These are phyloP conservation scores for Pyrgilauda ruficollis DNA, from an alignment of 2,113 vertebrate species.

Conservation along the genomic window DNA sequence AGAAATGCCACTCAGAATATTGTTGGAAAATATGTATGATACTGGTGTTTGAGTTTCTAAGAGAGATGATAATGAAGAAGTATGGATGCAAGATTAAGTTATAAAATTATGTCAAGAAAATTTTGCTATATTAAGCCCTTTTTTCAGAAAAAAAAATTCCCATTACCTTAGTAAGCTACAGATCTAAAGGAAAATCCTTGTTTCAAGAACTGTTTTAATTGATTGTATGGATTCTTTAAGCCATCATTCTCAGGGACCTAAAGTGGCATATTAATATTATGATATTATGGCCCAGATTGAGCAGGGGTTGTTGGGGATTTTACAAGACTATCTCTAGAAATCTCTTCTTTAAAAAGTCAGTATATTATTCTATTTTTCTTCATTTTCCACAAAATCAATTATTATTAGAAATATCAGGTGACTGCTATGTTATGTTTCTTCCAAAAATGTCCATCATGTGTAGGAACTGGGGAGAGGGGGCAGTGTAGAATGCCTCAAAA, in stretches of 20 bases:
- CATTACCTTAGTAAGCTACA: not conserved
- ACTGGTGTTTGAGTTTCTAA: not conserved
- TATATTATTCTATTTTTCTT: not conserved
- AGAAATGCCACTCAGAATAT: not conserved
- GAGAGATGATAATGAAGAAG: not conserved
- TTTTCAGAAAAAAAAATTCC: not conserved
- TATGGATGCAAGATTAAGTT: not conserved
- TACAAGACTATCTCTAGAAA: not conserved
- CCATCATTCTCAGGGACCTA: not conserved
- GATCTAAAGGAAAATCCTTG: not conserved
- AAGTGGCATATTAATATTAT: not conserved
- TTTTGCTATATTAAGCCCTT: not conserved
- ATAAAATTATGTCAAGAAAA: not conserved
- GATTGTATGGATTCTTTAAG: not conserved
- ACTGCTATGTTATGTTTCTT: not conserved
- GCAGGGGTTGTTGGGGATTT: not conserved
- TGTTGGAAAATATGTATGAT: not conserved
- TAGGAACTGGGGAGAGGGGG: accelerated
- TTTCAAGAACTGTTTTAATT: not conserved
- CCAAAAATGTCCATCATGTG: not conserved
- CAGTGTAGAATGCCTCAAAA: not conserved
- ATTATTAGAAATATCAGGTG: not conserved
- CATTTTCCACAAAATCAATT: not conserved
- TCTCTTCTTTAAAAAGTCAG: not conserved
- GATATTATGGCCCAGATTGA: not conserved